A percentile compares a stretch with the other conserved stretches of the same genome.
These are phyloP conservation scores for Zootoca vivipara DNA, from an alignment of 2,113 vertebrate species.

Conservation along the genomic window DNA sequence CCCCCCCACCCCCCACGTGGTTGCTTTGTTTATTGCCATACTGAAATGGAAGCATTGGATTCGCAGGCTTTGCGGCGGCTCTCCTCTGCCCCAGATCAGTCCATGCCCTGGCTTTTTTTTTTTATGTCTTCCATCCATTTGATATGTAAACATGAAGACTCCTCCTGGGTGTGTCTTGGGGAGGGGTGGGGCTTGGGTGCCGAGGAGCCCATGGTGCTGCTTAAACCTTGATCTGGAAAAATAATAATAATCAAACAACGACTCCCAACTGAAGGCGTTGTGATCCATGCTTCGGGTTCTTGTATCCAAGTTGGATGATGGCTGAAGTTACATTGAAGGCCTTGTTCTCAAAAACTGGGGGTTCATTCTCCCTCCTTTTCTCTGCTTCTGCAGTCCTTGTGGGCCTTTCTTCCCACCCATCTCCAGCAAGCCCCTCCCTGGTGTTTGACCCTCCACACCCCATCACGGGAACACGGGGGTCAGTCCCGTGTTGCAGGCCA, in stretches of 20 bases:
- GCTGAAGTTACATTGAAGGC: conserved; percentile 60
- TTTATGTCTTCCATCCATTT: conserved; percentile 28
- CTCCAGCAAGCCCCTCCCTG: conserved; percentile 35
- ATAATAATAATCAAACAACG: background rate
- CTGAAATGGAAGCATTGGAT: conserved; percentile 55
- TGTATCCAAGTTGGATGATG: background rate
- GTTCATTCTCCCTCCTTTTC: conserved; percentile 58
- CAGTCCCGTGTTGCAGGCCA: conserved; percentile 91
- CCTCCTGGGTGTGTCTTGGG: conserved; percentile 49
- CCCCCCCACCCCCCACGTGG: conserved; percentile 25
- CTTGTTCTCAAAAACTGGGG: conserved; percentile 75
- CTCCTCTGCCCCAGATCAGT: conserved; percentile 7
- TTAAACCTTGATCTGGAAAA: conserved; percentile 19
- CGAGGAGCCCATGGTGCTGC: conserved; percentile 44
- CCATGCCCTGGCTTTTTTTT: conserved; percentile 30
- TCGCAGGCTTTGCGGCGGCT: conserved; percentile 39
- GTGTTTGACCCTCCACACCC: background rate
- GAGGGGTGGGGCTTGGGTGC: conserved; percentile 35
- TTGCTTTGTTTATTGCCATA: conserved; percentile 85
- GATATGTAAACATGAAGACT: conserved; percentile 84
- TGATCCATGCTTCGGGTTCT: conserved; percentile 42
- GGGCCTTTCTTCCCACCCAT: conserved; percentile 36
- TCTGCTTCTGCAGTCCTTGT: conserved; percentile 37
- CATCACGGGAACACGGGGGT: conserved; percentile 91
- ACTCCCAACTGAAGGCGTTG: conserved; percentile 25